Percentiles rank a stretch among this genome's conserved stretches.
Conservation (phyloP, 2,797 vertebrate genomes). For the Coluber constrictor region DNA sequence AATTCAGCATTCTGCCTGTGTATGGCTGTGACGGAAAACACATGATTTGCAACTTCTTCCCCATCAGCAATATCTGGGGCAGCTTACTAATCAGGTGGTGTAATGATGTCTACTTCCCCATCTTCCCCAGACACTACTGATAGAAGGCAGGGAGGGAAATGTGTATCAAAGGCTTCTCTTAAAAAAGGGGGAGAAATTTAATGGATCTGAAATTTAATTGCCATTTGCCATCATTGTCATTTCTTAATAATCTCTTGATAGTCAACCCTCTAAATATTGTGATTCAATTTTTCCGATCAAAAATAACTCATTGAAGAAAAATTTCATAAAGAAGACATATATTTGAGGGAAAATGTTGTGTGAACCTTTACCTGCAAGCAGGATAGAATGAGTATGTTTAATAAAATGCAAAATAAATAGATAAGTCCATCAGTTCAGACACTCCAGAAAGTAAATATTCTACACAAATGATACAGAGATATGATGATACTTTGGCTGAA, state of each 20-base stretch:
- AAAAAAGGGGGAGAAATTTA: background rate
- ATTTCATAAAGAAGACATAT: background rate
- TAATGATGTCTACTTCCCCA: background rate
- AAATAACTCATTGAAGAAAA: background rate
- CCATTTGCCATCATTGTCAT: background rate
- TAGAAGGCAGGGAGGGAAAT: background rate
- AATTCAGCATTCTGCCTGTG: background rate
- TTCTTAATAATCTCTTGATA: background rate
- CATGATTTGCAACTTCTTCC: background rate
- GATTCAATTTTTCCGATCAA: background rate
- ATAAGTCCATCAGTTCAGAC: background rate
- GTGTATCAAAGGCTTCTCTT: background rate
- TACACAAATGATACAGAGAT: background rate
- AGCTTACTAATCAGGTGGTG: background rate
- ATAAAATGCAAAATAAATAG: background rate
- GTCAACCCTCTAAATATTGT: background rate
- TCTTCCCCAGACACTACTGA: background rate
- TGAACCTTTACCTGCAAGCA: background rate
- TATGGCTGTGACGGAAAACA: background rate
- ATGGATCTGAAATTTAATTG: background rate
- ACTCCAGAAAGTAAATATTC: background rate
- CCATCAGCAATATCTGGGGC: background rate
- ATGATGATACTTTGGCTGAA: conserved; percentile 16
- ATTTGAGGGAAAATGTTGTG: background rate
- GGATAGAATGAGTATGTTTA: background rate